Evolutionary conservation across 2,797 vertebrate genomes (phyloP), one percentile per base, ranked within the genome.

Genomic region (Poeciliopsis paucimaculata): DNA sequence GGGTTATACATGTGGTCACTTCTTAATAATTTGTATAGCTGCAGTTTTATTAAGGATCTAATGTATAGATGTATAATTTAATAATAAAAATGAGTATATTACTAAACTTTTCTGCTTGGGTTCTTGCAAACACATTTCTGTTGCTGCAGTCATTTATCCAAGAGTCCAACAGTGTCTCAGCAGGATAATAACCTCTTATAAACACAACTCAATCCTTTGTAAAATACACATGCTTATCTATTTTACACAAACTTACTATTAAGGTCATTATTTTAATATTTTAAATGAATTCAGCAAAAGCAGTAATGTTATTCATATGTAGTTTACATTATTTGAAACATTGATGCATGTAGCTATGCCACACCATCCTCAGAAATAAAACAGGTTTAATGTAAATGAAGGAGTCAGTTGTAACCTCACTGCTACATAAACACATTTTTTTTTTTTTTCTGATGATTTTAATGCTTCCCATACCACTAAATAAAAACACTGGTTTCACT

Each of bases 11-110:
- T 66, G 90, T 91, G 89, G 80, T 90, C 88, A 86, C 82, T 86
- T 89, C 91, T 86, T 87, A 90, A 93, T 93, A 86, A 92, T 94
- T 94, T 93, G 89, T 93, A 94, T 91, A 94, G 93, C 91, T 93
- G 91, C 92, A 88, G 92, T 94, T 94, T 94, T 93, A 91, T 92
- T 93, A 93, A 94, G 92, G 91, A 91, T 93, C 92, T 93, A 92
- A 89, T 94, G 92, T 94, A 93, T 93, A 94, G 91, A 94, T 94
- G 94, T 94, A 92, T 93, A 94, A 91, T 94, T 94, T 93, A 93
- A 82, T 94, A 93, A 93, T 94, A 94, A 94, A 94, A 94, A 86
- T 87, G 53, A 87, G 90, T 90, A 92, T 91, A 93, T 93, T 93
- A 87, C 81, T 91, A 83, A 84, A 26, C 70, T 39, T 47, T 75